Percentiles rank a stretch among this genome's conserved stretches.
phyloP scores from a whole-genome alignment of 2,888 invertebrate species.

The Hirtodrosophila alboralis region DNA sequence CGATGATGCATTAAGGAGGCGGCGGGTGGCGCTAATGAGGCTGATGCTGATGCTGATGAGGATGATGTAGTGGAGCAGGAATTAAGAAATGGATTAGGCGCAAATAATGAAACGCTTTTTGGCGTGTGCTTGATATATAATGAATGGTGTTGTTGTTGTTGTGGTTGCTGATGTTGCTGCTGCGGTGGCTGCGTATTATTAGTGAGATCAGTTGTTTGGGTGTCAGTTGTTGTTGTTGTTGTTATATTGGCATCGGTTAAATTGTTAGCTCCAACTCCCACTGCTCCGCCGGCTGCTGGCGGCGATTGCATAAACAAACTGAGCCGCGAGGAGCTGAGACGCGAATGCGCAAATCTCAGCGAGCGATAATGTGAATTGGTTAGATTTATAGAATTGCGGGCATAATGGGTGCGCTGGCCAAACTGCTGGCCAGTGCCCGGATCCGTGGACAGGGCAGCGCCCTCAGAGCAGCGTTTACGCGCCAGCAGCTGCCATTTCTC shows the following conservation, averaged over 20 bases:
- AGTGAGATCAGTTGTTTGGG: conserved; percentile 48
- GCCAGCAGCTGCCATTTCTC: conserved; percentile 84
- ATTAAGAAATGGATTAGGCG: conserved; percentile 72
- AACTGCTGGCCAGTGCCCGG: conserved; percentile 51
- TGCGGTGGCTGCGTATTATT: conserved; percentile 40
- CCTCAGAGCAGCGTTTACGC: conserved; percentile 82
- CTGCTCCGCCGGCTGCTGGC: conserved; percentile 29
- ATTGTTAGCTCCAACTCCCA: conserved; percentile 32
- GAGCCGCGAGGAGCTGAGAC: conserved; percentile 82
- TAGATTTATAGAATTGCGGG: conserved; percentile 82
- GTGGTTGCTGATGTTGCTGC: conserved; percentile 41
- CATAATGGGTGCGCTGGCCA: conserved; percentile 81
- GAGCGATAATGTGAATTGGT: conserved; percentile 83
- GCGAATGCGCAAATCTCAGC: conserved; percentile 82
- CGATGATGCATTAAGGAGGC: conserved; percentile 78
- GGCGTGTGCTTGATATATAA: conserved; percentile 72
- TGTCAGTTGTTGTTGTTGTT: conserved; percentile 49
- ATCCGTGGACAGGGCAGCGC: conserved; percentile 52
- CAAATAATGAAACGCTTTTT: conserved; percentile 67
- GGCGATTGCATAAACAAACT: conserved; percentile 82
- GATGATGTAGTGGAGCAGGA: conserved; percentile 52
- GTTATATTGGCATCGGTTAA: conserved; percentile 26
- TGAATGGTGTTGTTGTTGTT: conserved; percentile 63
- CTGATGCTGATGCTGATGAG: conserved; percentile 46
- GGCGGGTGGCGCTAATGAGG: conserved; percentile 65